Percentiles rank a stretch among this genome's conserved stretches.
phyloP scores from a whole-genome alignment of 2,113 vertebrate genomes.

The Danionella cerebrum region DNA sequence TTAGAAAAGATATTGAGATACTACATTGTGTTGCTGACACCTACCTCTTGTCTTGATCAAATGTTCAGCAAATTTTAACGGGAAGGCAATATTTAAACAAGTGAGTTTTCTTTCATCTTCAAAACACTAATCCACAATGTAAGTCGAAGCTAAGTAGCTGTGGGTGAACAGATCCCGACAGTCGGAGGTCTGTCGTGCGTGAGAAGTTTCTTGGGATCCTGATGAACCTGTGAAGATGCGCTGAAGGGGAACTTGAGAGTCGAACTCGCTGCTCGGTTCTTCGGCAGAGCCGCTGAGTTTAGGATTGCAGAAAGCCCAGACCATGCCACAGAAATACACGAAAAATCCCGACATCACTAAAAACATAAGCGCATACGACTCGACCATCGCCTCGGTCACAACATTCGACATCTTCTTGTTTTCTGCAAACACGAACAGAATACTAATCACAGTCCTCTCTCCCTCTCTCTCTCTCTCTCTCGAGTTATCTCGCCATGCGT shows the following conservation, averaged over 20 bases:
- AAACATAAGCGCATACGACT: slow-evolving; percentile 68
- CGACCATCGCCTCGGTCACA: slow-evolving; percentile 64
- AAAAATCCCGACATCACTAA: slow-evolving; percentile 69
- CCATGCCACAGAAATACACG: slow-evolving; percentile 68
- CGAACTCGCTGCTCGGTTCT: slow-evolving; percentile 16
- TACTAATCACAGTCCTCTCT: background rate
- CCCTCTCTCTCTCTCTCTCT: too few relatives aligned
- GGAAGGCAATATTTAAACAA: too few relatives aligned
- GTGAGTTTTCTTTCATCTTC: background rate
- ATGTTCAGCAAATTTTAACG: too few relatives aligned
- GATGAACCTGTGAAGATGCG: slow-evolving; percentile 7
- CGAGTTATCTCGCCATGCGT: too few relatives aligned
- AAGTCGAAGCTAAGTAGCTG: background rate
- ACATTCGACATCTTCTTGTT: slow-evolving; percentile 50
- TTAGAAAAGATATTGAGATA: too few relatives aligned
- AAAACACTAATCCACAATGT: slow-evolving; percentile 3
- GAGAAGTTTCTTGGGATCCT: slow-evolving; percentile 37
- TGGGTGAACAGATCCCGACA: slow-evolving; percentile 12
- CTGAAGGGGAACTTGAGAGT: slow-evolving; percentile 18
- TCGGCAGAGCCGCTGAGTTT: slow-evolving; percentile 59
- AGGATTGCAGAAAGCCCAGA: slow-evolving; percentile 71
- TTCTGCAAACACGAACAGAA: background rate
- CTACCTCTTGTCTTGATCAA: too few relatives aligned
- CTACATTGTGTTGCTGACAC: too few relatives aligned
- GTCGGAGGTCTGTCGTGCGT: slow-evolving; percentile 43